Conservation (phyloP, 2,797 vertebrate species). For the Manis javanica region DNA sequence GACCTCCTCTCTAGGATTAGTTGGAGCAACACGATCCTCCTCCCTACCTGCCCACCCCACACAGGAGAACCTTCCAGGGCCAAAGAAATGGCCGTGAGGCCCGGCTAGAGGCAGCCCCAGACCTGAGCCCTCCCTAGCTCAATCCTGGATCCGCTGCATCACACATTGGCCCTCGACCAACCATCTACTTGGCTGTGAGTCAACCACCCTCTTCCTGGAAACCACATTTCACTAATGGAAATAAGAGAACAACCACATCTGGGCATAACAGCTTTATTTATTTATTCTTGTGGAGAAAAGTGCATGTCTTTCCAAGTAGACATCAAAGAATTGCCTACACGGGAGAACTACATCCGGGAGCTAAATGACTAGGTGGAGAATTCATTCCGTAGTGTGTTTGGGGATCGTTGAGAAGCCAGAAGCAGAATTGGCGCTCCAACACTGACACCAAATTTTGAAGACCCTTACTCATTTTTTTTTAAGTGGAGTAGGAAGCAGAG, state of each 20-base stretch:
- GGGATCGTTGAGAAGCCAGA: neutral
- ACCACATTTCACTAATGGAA: neutral
- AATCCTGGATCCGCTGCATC: neutral
- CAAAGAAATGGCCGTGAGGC: neutral
- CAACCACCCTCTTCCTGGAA: neutral
- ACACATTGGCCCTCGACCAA: rapidly evolving
- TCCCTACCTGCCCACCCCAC: neutral
- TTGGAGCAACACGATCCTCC: neutral
- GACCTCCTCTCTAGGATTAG: neutral
- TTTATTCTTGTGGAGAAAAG: neutral
- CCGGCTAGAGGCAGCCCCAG: neutral
- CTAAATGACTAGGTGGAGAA: neutral
- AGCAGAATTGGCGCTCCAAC: neutral
- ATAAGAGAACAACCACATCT: neutral
- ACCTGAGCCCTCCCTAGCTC: neutral
- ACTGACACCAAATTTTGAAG: neutral
- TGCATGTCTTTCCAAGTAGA: neutral
- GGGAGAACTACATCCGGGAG: neutral
- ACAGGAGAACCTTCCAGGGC: neutral
- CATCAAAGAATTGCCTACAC: neutral
- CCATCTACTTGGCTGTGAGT: neutral
- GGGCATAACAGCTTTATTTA: neutral
- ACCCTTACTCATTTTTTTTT: neutral
- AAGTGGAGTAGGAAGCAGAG: neutral
- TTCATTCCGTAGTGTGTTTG: neutral